phyloP scores from a whole-genome alignment of 2,113 vertebrate genomes.

The Sisor rabdophorus region DNA sequence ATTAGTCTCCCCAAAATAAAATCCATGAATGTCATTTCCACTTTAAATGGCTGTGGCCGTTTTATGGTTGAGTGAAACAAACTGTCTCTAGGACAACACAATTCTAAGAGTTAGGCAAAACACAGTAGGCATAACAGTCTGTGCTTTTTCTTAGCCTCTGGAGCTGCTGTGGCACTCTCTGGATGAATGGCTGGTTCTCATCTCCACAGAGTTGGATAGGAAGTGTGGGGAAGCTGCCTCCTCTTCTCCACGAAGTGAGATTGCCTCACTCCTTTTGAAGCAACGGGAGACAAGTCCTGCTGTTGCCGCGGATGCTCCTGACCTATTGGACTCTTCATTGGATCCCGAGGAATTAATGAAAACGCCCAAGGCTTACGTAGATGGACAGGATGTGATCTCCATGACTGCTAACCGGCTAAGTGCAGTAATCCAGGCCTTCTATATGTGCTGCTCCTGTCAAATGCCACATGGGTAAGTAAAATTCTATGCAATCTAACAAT shows the following conservation, averaged over 20 bases:
- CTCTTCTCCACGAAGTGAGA: constrained; percentile 61
- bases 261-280: constrained; percentile 79
- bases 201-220: constrained; percentile 89
- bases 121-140: not conserved
- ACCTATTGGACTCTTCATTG: constrained; percentile 19
- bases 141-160: constrained; percentile 74
- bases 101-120: too few relatives aligned
- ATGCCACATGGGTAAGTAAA: constrained; percentile 90
- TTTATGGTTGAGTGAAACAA: too few relatives aligned
- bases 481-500: not conserved
- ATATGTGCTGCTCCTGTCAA: constrained; percentile 97
- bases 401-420: constrained; percentile 96
- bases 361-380: constrained; percentile 74
- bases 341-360: constrained; percentile 65
- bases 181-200: constrained; percentile 95
- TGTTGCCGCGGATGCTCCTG: constrained; percentile 31
- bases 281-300: constrained; percentile 72
- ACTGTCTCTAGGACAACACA: too few relatives aligned
- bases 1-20: too few relatives aligned
- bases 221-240: constrained; percentile 73
- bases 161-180: constrained; percentile 97
- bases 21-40: too few relatives aligned
- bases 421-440: constrained; percentile 97
- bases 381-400: constrained; percentile 93
- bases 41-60: too few relatives aligned